Percentiles rank a stretch among this genome's conserved stretches.
phyloP scores from a whole-genome alignment of 2,888 invertebrate genomes.

The Agrenia bidenticulata region DNA sequence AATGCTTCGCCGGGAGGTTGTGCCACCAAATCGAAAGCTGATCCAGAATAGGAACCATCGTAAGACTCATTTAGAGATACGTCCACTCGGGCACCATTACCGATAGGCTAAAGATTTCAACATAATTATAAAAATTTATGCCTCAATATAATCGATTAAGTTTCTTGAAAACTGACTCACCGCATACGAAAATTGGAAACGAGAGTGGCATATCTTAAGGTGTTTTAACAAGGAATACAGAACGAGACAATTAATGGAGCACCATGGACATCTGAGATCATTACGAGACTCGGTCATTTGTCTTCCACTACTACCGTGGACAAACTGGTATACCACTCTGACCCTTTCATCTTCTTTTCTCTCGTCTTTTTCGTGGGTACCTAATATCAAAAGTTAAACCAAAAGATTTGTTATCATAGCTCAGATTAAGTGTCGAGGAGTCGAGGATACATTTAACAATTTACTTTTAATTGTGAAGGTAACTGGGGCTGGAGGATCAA shows the following conservation, averaged over 20 bases:
- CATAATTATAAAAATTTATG: no score
- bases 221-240: constrained; percentile 90
- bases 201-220: constrained; percentile 86
- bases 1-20: constrained; percentile 71
- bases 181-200: constrained; percentile 89
- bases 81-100: constrained; percentile 83
- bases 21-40: constrained; percentile 82
- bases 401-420: not conserved
- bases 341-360: constrained; percentile 49
- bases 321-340: constrained; percentile 88
- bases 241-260: constrained; percentile 82
- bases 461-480: not conserved
- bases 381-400: not conserved
- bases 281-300: constrained; percentile 94
- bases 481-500: constrained; percentile 12
- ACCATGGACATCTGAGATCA: constrained; percentile 94
- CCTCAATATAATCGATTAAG: no score
- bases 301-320: constrained; percentile 85
- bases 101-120: constrained; percentile 63
- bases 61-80: constrained; percentile 93
- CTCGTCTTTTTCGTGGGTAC: constrained; percentile 52
- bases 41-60: constrained; percentile 92
- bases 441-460: not conserved
- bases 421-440: no score
- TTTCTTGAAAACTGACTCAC: no score